These are phyloP conservation scores for Amphipoea oculea DNA, from an alignment of 2,888 invertebrate genomes.

Conservation along the genomic window DNA sequence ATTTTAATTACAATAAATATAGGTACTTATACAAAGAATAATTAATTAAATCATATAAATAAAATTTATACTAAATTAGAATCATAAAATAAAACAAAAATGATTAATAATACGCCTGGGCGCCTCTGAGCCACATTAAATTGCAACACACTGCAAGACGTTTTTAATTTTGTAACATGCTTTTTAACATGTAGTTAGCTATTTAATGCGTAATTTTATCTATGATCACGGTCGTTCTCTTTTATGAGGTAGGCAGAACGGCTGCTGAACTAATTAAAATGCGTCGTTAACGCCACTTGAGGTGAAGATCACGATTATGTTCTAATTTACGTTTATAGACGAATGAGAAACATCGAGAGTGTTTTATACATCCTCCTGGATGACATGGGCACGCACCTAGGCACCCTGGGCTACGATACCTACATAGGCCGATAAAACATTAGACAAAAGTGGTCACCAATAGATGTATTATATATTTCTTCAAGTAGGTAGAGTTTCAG, in stretches of 20 bases:
- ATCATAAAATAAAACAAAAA: too few species aligned
- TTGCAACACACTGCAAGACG: too few species aligned
- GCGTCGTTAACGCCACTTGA: conserved; percentile 45
- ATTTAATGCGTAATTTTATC: conserved; percentile 44
- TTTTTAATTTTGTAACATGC: conserved; percentile 16
- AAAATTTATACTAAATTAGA: too few species aligned
- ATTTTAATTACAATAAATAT: too few species aligned
- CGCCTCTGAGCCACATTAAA: neutral
- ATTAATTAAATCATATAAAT: too few species aligned
- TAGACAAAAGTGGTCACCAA: neutral
- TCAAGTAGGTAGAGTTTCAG: neutral
- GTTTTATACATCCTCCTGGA: conserved; percentile 36
- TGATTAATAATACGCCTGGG: too few species aligned
- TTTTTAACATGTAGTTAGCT: conserved; percentile 32
- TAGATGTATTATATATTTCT: neutral
- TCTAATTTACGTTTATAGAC: conserved; percentile 52
- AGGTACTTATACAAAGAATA: too few species aligned
- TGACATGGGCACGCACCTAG: neutral
- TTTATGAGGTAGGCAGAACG: conserved; percentile 52
- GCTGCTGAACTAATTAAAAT: conserved; percentile 51
- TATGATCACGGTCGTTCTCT: conserved; percentile 47
- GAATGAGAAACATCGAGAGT: neutral
- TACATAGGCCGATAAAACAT: neutral
- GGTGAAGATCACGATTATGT: conserved; percentile 43
- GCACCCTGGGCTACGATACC: neutral